phyloP scores from a whole-genome alignment of 2,113 vertebrate species.

The Pycnonotus jocosus region DNA sequence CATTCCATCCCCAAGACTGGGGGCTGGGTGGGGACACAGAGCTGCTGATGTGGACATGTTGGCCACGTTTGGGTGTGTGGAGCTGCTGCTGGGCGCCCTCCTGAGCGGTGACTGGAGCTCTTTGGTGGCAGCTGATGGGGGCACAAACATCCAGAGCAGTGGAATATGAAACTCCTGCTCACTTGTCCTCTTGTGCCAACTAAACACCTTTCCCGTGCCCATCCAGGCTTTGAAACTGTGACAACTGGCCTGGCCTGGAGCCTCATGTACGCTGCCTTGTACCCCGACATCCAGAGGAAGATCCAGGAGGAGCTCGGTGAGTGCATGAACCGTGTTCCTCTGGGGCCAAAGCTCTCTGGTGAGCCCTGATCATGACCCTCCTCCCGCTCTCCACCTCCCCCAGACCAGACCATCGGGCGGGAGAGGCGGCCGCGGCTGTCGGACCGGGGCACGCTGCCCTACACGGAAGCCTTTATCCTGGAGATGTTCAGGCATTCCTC shows the following conservation, averaged over 20 bases:
- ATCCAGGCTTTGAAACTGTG: constrained; percentile 89
- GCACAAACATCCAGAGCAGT: rapidly evolving
- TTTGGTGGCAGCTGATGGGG: background rate
- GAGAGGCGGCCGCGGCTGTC: constrained; percentile 73
- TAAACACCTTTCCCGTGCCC: background rate
- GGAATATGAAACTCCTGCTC: background rate
- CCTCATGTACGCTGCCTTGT: constrained; percentile 80
- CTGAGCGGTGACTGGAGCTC: background rate
- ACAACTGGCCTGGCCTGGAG: constrained; percentile 87
- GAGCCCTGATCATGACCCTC: background rate
- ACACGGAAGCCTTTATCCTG: constrained; percentile 87
- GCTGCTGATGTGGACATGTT: rapidly evolving
- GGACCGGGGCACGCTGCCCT: constrained; percentile 74
- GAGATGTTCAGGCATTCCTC: constrained; percentile 89
- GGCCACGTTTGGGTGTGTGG: background rate
- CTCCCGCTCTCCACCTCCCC: background rate
- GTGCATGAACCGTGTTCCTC: background rate
- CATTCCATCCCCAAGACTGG: background rate
- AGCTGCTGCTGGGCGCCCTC: background rate
- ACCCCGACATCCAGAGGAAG: constrained; percentile 81
- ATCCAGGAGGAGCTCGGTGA: constrained; percentile 87
- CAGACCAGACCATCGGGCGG: constrained; percentile 79
- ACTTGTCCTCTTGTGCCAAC: background rate
- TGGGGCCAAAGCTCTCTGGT: rapidly evolving
- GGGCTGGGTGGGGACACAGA: no score